Percentiles rank a stretch among this genome's conserved stretches.
Conservation (phyloP, 2,797 vertebrate genomes). For the Poeciliopsis infans region DNA sequence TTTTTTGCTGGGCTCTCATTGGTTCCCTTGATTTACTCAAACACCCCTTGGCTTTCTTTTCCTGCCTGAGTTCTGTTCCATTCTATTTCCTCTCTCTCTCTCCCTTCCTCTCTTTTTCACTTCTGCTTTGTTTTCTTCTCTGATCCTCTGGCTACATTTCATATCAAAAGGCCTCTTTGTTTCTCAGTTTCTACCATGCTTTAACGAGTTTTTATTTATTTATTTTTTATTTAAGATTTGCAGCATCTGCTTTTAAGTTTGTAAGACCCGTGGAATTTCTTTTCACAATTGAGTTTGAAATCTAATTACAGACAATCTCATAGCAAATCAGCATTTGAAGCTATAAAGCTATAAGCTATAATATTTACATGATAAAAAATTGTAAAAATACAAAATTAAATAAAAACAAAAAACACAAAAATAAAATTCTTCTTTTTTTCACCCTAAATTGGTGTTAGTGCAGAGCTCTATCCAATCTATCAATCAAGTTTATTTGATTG, state of each 20-base stretch:
- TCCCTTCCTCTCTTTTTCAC: not conserved
- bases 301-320: not conserved
- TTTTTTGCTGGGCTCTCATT: slow-evolving; percentile 44
- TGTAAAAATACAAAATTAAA: not conserved
- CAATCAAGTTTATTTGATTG: too few relatives aligned
- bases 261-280: not conserved
- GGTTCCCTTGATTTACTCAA: slow-evolving; percentile 42
- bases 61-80: slow-evolving; percentile 1
- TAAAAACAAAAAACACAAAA: not conserved
- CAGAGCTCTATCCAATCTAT: not conserved
- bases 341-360: not conserved
- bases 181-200: slow-evolving; percentile 19
- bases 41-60: slow-evolving; percentile 38
- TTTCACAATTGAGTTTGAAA: not conserved
- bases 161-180: slow-evolving; percentile 18
- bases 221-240: slow-evolving; percentile 26
- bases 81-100: not conserved
- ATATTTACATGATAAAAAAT: not conserved
- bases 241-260: not conserved
- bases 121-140: slow-evolving; percentile 6
- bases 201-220: not conserved
- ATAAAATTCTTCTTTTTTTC: not conserved
- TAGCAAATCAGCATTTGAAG: not conserved
- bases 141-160: slow-evolving; percentile 26
- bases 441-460: not conserved